Percentiles rank a stretch among this genome's conserved stretches.
Conservation (phyloP, 2,797 vertebrate species). For the Argentina silus region DNA sequence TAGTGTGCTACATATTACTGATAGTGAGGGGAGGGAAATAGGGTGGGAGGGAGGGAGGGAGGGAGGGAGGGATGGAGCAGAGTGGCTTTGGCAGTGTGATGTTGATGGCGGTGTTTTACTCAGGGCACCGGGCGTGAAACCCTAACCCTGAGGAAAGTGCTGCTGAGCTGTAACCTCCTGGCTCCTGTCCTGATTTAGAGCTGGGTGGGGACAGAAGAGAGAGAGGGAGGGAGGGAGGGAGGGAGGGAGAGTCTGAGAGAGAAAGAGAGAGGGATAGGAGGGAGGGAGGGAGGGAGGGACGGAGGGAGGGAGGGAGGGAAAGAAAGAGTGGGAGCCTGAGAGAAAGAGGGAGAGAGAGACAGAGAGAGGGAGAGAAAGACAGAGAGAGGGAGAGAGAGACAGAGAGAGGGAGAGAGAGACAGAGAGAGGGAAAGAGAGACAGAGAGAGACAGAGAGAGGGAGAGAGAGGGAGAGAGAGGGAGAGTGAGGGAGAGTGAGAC, state of each 20-base stretch:
- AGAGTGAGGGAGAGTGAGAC: neutral
- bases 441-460: constrained; percentile 12
- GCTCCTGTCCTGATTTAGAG: constrained; percentile 47
- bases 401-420: neutral
- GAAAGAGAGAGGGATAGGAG: no score
- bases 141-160: constrained; percentile 65
- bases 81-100: constrained; percentile 49
- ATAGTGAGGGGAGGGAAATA: constrained; percentile 4
- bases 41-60: neutral
- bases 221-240: neutral
- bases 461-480: constrained; percentile 15
- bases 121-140: constrained; percentile 61
- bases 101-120: constrained; percentile 53
- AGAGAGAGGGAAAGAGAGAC: constrained; percentile 17
- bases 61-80: neutral
- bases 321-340: no score
- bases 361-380: no score
- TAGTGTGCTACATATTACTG: constrained; percentile 19
- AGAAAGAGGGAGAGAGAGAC: no score
- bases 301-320: no score
- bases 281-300: no score
- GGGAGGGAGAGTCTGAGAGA: no score
- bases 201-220: constrained; percentile 19
- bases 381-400: neutral
- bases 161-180: constrained; percentile 28